phyloP scores from a whole-genome alignment of 2,888 invertebrate species.

The Scaptodrosophila latifasciaeformis region DNA sequence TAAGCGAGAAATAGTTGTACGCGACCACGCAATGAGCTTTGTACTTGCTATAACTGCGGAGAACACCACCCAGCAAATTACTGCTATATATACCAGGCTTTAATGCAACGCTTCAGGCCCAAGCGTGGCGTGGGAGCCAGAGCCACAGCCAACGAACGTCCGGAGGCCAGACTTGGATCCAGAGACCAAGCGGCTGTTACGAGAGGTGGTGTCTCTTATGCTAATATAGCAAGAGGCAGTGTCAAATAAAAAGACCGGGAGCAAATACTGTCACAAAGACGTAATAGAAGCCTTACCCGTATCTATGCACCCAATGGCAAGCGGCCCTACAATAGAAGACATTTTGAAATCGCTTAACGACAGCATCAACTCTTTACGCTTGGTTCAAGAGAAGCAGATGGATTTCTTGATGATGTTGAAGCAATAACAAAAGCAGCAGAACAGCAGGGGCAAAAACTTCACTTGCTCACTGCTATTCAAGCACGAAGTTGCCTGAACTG shows the following conservation, averaged over 20 bases:
- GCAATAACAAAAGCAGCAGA: no score
- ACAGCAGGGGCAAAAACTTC: not conserved
- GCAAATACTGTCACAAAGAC: no score
- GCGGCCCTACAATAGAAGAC: no score
- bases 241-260: not conserved
- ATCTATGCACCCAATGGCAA: no score
- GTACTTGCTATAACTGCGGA: not conserved
- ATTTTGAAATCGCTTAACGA: no score
- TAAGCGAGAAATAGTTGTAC: not conserved
- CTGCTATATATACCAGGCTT: not conserved
- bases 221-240: not conserved
- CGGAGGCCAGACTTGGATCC: no score
- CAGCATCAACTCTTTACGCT: no score
- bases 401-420: no score
- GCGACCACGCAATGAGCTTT: not conserved
- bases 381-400: no score
- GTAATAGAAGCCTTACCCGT: no score
- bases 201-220: not conserved
- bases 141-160: not conserved
- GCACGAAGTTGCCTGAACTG: conserved; percentile 6
- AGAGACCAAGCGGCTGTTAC: not conserved
- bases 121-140: not conserved
- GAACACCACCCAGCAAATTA: not conserved
- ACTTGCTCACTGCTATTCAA: conserved; percentile 1
- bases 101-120: not conserved